A percentile compares a stretch with the other conserved stretches of the same genome.
Conservation (phyloP, 2,797 vertebrate species). For the Acanthurus lineatus region DNA sequence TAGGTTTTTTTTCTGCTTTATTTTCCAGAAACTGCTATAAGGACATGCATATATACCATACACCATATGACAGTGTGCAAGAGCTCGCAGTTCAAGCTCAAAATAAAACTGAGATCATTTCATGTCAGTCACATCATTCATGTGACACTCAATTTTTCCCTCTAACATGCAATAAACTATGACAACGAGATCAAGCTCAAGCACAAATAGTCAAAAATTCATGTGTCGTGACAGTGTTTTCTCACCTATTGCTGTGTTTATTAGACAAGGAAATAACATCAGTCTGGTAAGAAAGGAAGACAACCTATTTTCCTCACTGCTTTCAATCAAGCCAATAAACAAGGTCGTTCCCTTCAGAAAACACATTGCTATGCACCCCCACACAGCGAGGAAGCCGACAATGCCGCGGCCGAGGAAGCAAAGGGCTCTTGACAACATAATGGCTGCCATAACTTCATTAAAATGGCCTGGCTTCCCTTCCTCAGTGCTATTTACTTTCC, state of each 20-base stretch:
- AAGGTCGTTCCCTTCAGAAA: conserved; percentile 60
- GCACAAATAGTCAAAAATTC: not conserved
- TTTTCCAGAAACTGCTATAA: not conserved
- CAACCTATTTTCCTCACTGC: conserved; percentile 45
- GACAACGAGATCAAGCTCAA: conserved; percentile 10
- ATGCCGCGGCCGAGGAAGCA: conserved; percentile 25
- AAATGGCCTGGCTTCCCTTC: conserved; percentile 58
- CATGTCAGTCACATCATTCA: not conserved
- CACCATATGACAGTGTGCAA: not conserved
- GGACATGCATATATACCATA: not conserved
- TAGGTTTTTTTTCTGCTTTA: not conserved
- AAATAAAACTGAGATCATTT: not conserved
- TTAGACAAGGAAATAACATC: conserved; percentile 47
- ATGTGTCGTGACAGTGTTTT: conserved; percentile 1
- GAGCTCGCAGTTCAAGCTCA: not conserved
- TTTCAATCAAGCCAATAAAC: conserved; percentile 75
- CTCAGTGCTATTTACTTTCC: conserved; percentile 40
- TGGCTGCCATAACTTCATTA: conserved; percentile 73
- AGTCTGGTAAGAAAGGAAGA: conserved; percentile 36
- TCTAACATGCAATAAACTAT: conserved; percentile 2
- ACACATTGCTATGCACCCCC: conserved; percentile 61
- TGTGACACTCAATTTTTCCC: not conserved
- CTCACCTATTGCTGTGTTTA: conserved; percentile 36
- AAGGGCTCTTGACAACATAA: conserved; percentile 69
- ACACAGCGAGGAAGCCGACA: conserved; percentile 47